These are phyloP conservation scores for Mesoclemmys tuberculata DNA, from an alignment of 2,113 vertebrate species.

Conservation along the genomic window DNA sequence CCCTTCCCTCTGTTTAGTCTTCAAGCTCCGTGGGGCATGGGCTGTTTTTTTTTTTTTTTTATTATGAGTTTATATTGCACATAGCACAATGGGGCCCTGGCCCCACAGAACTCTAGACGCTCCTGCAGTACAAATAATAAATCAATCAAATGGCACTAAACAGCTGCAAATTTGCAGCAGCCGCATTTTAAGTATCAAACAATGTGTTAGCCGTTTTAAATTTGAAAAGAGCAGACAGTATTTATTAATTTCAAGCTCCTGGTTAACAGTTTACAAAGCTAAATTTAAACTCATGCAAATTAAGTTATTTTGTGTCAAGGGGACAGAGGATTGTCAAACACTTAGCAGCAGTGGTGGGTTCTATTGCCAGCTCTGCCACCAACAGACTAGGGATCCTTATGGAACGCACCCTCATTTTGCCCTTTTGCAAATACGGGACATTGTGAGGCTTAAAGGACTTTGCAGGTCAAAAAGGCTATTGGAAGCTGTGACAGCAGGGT, in stretches of 20 bases:
- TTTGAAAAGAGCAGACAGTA: neutral
- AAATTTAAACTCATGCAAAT: neutral
- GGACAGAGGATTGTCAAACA: neutral
- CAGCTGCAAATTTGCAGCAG: neutral
- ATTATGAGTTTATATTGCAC: conserved; percentile 30
- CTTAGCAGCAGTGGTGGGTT: neutral
- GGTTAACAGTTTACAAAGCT: neutral
- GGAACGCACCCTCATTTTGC: neutral
- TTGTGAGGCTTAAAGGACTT: neutral
- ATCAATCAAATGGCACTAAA: neutral
- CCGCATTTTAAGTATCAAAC: neutral
- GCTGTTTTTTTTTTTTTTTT: conserved; percentile 18
- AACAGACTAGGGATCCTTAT: neutral
- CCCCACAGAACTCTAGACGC: neutral
- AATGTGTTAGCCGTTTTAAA: neutral
- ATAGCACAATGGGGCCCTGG: neutral
- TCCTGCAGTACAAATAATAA: neutral
- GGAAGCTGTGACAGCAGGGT: neutral
- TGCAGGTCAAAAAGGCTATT: neutral
- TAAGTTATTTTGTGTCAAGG: neutral
- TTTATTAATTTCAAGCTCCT: neutral
- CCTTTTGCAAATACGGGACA: neutral
- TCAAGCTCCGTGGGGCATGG: conserved; percentile 14
- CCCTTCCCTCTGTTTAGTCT: conserved; percentile 10
- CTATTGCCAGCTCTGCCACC: neutral